Evolutionary conservation across 2,113 vertebrate species (phyloP).

Genomic region (Nothoprocta perdicaria): DNA sequence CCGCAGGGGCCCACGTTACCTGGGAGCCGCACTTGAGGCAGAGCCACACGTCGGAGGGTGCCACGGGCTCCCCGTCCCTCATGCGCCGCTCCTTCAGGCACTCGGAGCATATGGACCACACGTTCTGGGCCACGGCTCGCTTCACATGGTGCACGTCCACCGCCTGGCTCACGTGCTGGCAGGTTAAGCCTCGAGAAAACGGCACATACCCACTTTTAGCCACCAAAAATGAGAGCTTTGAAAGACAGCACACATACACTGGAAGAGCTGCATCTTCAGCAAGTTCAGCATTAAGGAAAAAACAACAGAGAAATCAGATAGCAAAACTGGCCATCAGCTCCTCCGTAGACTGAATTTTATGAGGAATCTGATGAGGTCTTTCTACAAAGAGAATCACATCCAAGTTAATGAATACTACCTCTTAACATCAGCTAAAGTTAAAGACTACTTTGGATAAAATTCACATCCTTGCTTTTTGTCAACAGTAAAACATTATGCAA

Average conservation of each 20-base stretch:
- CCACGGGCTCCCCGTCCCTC: conserved; percentile 80
- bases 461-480: neutral
- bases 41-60: conserved; percentile 86
- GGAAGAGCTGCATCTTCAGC: neutral
- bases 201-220: neutral
- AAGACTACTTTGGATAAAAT: neutral
- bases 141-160: conserved; percentile 92
- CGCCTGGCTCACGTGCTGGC: conserved; percentile 91
- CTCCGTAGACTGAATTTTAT: neutral
- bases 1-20: conserved; percentile 72
- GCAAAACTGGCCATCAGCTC: conserved; percentile 18
- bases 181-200: conserved; percentile 84
- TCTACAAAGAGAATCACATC: neutral
- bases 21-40: conserved; percentile 96
- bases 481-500: neutral
- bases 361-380: neutral
- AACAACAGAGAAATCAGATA: neutral
- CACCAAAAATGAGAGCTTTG: neutral
- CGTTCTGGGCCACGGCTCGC: conserved; percentile 84
- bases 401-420: neutral
- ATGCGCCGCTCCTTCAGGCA: conserved; percentile 90
- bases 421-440: conserved; percentile 10
- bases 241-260: neutral
- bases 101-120: conserved; percentile 92
- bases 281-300: neutral